These are phyloP conservation scores for Aspidoscelis tigris DNA, from an alignment of 2,113 vertebrate genomes.

Conservation along the genomic window DNA sequence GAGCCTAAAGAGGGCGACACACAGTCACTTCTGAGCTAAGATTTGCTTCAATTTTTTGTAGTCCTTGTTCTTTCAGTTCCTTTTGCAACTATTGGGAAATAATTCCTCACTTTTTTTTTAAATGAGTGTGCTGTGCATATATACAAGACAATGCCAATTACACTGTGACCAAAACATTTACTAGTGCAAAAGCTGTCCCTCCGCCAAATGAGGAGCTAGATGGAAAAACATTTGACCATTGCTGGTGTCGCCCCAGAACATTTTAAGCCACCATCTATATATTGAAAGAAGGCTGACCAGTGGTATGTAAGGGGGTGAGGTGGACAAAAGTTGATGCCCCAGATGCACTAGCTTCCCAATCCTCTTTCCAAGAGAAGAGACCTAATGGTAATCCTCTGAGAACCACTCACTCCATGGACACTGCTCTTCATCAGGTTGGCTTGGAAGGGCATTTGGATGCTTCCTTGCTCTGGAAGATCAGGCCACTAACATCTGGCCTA, in stretches of 20 bases:
- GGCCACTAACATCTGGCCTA: too few species aligned
- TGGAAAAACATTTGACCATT: not conserved
- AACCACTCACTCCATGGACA: too few species aligned
- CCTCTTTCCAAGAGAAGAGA: too few species aligned
- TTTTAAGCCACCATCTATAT: too few species aligned
- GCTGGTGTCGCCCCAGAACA: too few species aligned
- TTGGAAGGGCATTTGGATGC: too few species aligned
- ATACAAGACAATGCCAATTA: not conserved
- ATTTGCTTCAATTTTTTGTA: not conserved
- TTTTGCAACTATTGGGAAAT: too few species aligned
- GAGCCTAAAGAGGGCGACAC: slow-evolving; percentile 25
- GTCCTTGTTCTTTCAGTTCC: not conserved
- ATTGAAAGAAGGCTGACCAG: not conserved
- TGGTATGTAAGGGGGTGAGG: not conserved
- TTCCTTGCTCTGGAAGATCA: too few species aligned
- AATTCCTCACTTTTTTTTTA: not conserved
- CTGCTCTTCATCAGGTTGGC: too few species aligned
- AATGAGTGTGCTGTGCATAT: not conserved
- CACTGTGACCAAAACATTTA: not conserved
- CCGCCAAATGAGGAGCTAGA: not conserved
- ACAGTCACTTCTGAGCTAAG: not conserved
- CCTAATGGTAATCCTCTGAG: too few species aligned
- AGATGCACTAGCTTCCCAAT: too few species aligned
- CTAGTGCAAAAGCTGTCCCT: not conserved
- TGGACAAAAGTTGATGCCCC: too few species aligned